phyloP scores from a whole-genome alignment of 2,888 invertebrate genomes.

The Gnatocerus cornutus region DNA sequence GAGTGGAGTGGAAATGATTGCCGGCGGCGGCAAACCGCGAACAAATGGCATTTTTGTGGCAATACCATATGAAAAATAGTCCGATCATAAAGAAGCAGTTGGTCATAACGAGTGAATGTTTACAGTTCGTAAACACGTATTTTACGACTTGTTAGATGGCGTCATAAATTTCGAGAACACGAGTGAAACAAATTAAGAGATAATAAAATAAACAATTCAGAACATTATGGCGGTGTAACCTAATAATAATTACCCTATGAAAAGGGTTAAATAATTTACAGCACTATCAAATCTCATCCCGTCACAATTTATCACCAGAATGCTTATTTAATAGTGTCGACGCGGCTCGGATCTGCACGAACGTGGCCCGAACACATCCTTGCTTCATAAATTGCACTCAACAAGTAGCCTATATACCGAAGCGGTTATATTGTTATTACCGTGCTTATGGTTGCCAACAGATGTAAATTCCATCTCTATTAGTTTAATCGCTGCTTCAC shows the following conservation, averaged over 20 bases:
- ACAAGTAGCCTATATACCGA: slow-evolving; percentile 72
- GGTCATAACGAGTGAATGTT: slow-evolving; percentile 45
- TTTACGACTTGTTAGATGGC: slow-evolving; percentile 51
- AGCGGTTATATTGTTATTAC: slow-evolving; percentile 72
- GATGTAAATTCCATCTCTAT: slow-evolving; percentile 71
- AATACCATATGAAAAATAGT: slow-evolving; percentile 34
- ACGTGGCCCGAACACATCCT: slow-evolving; percentile 64
- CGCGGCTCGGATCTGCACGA: slow-evolving; percentile 67
- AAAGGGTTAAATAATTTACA: slow-evolving; percentile 72
- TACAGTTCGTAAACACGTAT: slow-evolving; percentile 46
- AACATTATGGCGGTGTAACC: slow-evolving; percentile 64
- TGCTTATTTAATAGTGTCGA: slow-evolving; percentile 72
- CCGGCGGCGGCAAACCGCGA: neutral
- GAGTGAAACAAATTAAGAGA: slow-evolving; percentile 56
- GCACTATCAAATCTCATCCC: slow-evolving; percentile 72
- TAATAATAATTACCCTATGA: slow-evolving; percentile 71
- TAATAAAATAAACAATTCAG: slow-evolving; percentile 63
- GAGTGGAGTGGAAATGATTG: neutral
- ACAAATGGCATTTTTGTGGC: slow-evolving; percentile 13
- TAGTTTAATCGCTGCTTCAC: slow-evolving; percentile 66
- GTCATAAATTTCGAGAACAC: slow-evolving; percentile 49
- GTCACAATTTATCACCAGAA: slow-evolving; percentile 72
- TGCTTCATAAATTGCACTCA: slow-evolving; percentile 72
- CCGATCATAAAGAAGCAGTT: slow-evolving; percentile 45
- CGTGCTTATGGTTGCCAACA: slow-evolving; percentile 71